A percentile compares a stretch with the other conserved stretches of the same genome.
Conservation (phyloP, 2,888 invertebrate genomes). For the Nipponacmea schrenckii region DNA sequence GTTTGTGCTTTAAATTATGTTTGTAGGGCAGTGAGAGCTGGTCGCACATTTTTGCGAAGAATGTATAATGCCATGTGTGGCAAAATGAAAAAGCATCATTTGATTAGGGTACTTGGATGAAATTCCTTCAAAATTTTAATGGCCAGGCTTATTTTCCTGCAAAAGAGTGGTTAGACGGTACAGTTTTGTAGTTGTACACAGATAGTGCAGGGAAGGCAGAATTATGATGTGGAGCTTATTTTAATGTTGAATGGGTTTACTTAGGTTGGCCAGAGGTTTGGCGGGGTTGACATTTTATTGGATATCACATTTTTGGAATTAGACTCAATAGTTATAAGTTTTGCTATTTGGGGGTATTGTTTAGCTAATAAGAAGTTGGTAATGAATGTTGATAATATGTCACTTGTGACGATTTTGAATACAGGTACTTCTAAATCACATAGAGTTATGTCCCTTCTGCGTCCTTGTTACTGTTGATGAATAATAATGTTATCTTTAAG, state of each 20-base stretch:
- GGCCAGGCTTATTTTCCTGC: background rate
- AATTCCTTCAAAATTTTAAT: background rate
- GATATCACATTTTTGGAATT: constrained; percentile 26
- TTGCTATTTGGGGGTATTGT: constrained; percentile 3
- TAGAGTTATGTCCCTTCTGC: constrained; percentile 16
- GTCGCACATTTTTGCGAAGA: background rate
- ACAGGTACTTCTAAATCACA: constrained; percentile 18
- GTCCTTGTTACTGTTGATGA: background rate
- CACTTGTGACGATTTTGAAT: constrained; percentile 23
- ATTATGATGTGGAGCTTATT: constrained; percentile 20
- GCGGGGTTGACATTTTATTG: constrained; percentile 2
- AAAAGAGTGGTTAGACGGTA: background rate
- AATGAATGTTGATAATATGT: constrained; percentile 19
- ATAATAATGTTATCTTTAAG: constrained; percentile 9
- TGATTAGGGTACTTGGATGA: background rate
- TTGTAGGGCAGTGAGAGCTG: background rate
- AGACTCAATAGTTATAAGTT: constrained; percentile 16
- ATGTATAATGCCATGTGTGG: constrained; percentile 5
- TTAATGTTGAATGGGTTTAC: constrained; percentile 16
- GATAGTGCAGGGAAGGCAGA: background rate
- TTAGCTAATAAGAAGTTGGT: constrained; percentile 23
- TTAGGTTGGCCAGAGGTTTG: constrained; percentile 22
- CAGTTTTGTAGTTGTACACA: background rate
- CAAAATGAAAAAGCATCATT: background rate
- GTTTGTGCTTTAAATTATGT: background rate